phyloP scores from a whole-genome alignment of 2,113 vertebrate species.

The Otus sunia region DNA sequence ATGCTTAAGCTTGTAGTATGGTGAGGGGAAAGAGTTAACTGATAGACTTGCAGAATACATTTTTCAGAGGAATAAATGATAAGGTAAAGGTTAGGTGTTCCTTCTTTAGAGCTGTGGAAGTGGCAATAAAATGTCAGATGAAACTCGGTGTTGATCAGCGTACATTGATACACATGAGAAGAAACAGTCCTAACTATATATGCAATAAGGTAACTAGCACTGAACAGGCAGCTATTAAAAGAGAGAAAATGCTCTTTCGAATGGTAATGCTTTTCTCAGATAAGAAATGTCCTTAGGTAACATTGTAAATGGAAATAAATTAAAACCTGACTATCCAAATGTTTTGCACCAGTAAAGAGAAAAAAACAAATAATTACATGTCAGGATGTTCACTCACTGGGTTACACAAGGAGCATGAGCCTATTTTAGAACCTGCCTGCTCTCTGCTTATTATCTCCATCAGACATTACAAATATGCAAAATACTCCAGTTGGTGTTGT shows the following conservation, averaged over 20 bases:
- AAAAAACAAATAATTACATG: slow-evolving; percentile 31
- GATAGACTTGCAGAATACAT: neutral
- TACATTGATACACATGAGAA: neutral
- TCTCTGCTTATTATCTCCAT: neutral
- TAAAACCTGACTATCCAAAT: slow-evolving; percentile 36
- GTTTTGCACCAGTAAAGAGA: slow-evolving; percentile 1
- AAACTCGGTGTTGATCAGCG: slow-evolving; percentile 21
- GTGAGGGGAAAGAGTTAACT: neutral
- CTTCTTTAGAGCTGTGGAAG: slow-evolving; percentile 21
- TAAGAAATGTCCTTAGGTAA: slow-evolving; percentile 60
- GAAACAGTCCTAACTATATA: neutral
- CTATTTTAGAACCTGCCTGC: slow-evolving; percentile 15
- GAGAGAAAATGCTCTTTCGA: neutral
- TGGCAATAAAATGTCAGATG: slow-evolving; percentile 18
- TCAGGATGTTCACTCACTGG: slow-evolving; percentile 37
- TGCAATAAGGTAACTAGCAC: slow-evolving; percentile 1
- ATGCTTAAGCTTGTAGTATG: neutral
- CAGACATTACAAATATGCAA: slow-evolving; percentile 23
- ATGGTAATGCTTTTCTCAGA: slow-evolving; percentile 32
- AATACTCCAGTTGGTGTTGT: neutral
- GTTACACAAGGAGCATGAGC: slow-evolving; percentile 27
- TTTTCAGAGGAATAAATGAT: slow-evolving; percentile 24
- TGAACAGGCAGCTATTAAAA: neutral
- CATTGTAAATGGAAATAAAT: slow-evolving; percentile 54
- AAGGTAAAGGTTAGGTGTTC: slow-evolving; percentile 31